These are phyloP conservation scores for Drosophila kurseongensis DNA, from an alignment of 1,140 invertebrate species.

Conservation along the genomic window DNA sequence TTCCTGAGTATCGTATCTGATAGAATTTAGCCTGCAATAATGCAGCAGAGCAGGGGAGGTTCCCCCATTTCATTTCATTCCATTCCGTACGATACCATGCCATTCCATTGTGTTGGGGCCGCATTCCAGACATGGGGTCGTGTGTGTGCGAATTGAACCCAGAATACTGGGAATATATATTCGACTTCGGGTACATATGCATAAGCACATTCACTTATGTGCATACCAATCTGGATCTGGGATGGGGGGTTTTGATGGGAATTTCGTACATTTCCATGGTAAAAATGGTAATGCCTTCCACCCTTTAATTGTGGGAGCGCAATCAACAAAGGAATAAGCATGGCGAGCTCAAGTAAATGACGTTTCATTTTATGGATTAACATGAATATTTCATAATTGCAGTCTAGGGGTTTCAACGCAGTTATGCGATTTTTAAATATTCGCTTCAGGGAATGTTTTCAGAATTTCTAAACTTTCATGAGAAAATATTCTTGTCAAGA, in stretches of 20 bases:
- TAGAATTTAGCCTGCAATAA: slow-evolving; percentile 71
- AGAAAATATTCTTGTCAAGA: too few relatives aligned
- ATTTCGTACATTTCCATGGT: slow-evolving; percentile 26
- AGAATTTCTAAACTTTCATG: too few relatives aligned
- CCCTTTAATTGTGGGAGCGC: slow-evolving; percentile 27
- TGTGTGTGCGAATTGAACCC: slow-evolving; percentile 56
- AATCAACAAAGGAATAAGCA: neutral
- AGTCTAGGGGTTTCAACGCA: neutral
- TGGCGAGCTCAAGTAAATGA: slow-evolving; percentile 20
- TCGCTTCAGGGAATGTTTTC: neutral
- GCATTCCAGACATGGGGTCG: slow-evolving; percentile 74
- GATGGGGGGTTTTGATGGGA: slow-evolving; percentile 22
- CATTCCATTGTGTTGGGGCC: slow-evolving; percentile 61
- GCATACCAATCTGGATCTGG: slow-evolving; percentile 19
- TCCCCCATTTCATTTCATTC: slow-evolving; percentile 38
- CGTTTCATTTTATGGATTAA: slow-evolving; percentile 23
- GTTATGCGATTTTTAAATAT: neutral
- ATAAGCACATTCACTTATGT: slow-evolving; percentile 14
- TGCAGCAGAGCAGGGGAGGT: slow-evolving; percentile 55
- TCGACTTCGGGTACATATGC: slow-evolving; percentile 2
- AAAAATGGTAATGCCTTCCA: slow-evolving; percentile 14
- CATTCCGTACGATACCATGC: slow-evolving; percentile 37
- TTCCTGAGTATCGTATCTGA: slow-evolving; percentile 56
- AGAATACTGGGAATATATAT: slow-evolving; percentile 47
- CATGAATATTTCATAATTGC: slow-evolving; percentile 11